phyloP scores from a whole-genome alignment of 2,113 vertebrate genomes.

The Gymnarchus niloticus region DNA sequence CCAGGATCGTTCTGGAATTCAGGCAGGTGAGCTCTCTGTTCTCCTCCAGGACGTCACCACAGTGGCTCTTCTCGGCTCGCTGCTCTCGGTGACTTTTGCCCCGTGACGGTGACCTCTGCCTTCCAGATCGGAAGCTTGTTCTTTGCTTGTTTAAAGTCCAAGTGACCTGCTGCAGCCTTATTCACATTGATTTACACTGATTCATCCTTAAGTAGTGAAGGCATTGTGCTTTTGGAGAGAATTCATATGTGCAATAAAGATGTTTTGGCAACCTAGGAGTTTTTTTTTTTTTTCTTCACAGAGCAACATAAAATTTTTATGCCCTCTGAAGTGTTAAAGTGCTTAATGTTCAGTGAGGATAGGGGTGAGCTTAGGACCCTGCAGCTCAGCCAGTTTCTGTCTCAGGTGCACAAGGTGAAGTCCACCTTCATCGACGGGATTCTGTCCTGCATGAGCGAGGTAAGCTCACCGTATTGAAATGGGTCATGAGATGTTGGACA shows the following conservation, averaged over 20 bases:
- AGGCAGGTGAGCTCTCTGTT: slow-evolving; percentile 74
- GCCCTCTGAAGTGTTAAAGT: not conserved
- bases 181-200: not conserved
- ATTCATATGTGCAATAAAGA: too few relatives aligned
- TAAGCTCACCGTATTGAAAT: slow-evolving; percentile 41
- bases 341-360: not conserved
- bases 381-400: slow-evolving; percentile 4
- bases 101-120: too few relatives aligned
- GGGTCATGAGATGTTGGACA: too few relatives aligned
- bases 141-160: not conserved
- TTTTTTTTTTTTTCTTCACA: too few relatives aligned
- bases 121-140: not conserved
- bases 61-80: not conserved
- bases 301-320: too few relatives aligned
- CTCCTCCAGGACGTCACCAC: too few relatives aligned
- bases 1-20: slow-evolving; percentile 82
- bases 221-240: not conserved
- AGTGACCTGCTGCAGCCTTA: not conserved
- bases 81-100: not conserved
- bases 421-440: slow-evolving; percentile 84
- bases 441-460: slow-evolving; percentile 68
- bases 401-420: slow-evolving; percentile 84
- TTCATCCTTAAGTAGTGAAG: too few relatives aligned
- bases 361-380: not conserved
- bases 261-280: too few relatives aligned